A percentile compares a stretch with the other conserved stretches of the same genome.
Evolutionary conservation across 2,797 vertebrate genomes (phyloP).

Genomic region (Acrossocheilus fasciatus): DNA sequence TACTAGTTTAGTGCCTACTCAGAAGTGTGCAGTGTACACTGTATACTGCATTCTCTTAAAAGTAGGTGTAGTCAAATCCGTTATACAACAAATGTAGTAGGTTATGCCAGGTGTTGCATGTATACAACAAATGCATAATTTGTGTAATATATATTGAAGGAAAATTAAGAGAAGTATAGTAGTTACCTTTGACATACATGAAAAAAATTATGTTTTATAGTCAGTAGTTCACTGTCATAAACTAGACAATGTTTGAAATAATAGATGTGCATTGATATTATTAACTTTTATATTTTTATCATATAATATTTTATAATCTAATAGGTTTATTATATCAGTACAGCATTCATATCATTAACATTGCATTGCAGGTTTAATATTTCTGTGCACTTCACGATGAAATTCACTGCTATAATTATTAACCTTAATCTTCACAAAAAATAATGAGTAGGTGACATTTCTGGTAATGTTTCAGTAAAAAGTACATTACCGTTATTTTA

Average conservation of each 20-base stretch:
- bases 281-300: background rate
- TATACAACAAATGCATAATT: background rate
- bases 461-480: background rate
- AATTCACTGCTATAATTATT: background rate
- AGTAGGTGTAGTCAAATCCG: background rate
- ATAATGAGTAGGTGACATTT: background rate
- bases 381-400: background rate
- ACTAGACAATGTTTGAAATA: background rate
- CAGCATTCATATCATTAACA: background rate
- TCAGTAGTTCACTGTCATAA: background rate
- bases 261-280: background rate
- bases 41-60: background rate
- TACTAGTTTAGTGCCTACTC: background rate
- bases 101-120: too few relatives aligned
- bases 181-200: too few relatives aligned
- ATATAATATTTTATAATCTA: background rate
- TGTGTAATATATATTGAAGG: too few relatives aligned
- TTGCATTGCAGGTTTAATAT: background rate
- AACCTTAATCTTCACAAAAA: background rate
- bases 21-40: background rate
- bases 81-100: background rate
- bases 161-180: too few relatives aligned
- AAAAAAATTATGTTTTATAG: too few relatives aligned
- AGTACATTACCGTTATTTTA: background rate
- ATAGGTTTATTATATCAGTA: background rate